phyloP scores from a whole-genome alignment of 2,797 vertebrate genomes.

The Micromesistius poutassou region DNA sequence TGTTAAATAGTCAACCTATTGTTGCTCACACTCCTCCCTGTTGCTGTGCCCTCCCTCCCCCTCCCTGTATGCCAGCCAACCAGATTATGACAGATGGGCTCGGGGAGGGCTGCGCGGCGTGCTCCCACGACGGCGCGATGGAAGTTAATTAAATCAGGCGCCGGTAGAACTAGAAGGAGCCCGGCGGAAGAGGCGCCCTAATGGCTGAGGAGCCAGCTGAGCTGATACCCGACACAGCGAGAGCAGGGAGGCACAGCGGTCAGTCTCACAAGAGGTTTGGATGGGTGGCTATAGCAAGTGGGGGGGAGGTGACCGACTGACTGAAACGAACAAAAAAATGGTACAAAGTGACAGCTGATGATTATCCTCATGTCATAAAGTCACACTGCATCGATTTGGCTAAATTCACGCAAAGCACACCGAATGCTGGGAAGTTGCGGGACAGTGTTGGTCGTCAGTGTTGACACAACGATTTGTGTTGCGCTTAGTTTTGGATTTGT shows the following conservation, averaged over 20 bases:
- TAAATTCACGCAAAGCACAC: not conserved
- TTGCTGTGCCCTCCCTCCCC: slow-evolving; percentile 3
- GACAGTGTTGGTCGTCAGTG: not conserved
- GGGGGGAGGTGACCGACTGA: no score
- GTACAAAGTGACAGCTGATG: not conserved
- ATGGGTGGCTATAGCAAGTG: no score
- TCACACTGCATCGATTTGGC: not conserved
- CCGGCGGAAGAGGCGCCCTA: not conserved
- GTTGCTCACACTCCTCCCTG: not conserved
- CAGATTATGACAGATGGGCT: slow-evolving; percentile 63
- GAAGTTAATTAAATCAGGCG: slow-evolving; percentile 62
- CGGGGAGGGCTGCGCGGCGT: slow-evolving; percentile 31
- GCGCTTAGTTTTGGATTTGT: not conserved
- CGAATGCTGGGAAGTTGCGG: not conserved
- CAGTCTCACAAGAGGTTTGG: no score
- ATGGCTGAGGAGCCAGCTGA: not conserved
- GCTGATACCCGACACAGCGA: not conserved
- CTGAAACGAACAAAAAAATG: no score
- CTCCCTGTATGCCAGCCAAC: slow-evolving; percentile 30
- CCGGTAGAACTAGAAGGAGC: slow-evolving; percentile 43
- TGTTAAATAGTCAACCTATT: not conserved
- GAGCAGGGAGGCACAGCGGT: not conserved
- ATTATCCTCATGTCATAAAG: not conserved
- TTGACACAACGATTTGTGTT: not conserved
- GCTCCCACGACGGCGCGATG: slow-evolving; percentile 29